These are phyloP conservation scores for Pegoplata infirma DNA, from an alignment of 2,888 invertebrate genomes.

Conservation along the genomic window DNA sequence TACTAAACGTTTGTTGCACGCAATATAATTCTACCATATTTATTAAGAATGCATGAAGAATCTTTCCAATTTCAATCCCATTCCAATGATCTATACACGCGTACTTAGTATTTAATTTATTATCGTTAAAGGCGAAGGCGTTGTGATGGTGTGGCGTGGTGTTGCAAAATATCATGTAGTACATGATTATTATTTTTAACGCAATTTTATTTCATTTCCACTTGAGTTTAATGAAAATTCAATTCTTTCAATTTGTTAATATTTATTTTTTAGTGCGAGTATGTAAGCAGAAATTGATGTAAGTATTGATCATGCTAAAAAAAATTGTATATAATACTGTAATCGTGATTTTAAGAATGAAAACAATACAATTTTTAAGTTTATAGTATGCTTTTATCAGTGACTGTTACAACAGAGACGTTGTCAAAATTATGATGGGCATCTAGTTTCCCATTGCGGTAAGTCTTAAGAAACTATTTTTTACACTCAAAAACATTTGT, in stretches of 20 bases:
- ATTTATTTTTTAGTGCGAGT: no score
- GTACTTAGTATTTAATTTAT: slow-evolving; percentile 66
- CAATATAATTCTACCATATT: slow-evolving; percentile 31
- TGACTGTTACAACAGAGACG: not conserved
- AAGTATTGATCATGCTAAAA: slow-evolving; percentile 28
- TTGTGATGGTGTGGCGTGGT: slow-evolving; percentile 47
- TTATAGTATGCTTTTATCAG: not conserved
- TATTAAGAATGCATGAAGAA: not conserved
- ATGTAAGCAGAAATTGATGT: slow-evolving; percentile 34
- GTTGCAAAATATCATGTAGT: slow-evolving; percentile 46
- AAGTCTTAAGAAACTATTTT: no score
- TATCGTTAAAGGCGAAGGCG: slow-evolving; percentile 61
- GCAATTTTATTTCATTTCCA: slow-evolving; percentile 43
- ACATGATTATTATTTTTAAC: slow-evolving; percentile 46
- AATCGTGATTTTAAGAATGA: slow-evolving; percentile 46
- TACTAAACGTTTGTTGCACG: slow-evolving; percentile 58
- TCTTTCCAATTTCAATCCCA: not conserved
- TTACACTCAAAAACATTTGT: no score
- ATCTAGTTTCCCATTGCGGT: no score
- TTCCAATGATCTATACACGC: slow-evolving; percentile 38
- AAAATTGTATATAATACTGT: slow-evolving; percentile 41
- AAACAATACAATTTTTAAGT: not conserved
- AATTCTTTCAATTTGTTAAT: slow-evolving; percentile 54
- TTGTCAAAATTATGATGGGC: not conserved
- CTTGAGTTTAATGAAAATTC: slow-evolving; percentile 30